Conservation (phyloP, 1,140 invertebrate species). For the Trypoxylus dichotomus region DNA sequence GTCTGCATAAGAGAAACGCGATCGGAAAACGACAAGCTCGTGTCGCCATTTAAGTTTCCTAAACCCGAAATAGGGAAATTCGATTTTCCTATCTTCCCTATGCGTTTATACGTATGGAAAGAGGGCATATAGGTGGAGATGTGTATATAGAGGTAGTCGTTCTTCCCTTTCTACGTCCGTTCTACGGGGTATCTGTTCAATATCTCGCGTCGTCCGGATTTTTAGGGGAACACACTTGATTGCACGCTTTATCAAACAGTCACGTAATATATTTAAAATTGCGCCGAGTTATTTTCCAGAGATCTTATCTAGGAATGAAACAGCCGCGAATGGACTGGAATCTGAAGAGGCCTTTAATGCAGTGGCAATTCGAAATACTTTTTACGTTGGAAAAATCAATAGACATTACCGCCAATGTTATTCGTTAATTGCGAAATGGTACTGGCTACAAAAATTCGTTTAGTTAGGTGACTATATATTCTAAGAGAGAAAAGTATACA, state of each 20-base stretch:
- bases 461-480: too few relatives aligned
- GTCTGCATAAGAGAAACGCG: background rate
- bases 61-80: background rate
- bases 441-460: too few relatives aligned
- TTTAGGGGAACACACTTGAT: conserved; percentile 3
- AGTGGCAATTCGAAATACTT: background rate
- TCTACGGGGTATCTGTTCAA: background rate
- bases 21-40: background rate
- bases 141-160: background rate
- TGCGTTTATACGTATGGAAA: background rate
- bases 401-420: too few relatives aligned
- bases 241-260: conserved; percentile 6
- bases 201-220: conserved; percentile 3
- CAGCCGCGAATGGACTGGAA: background rate
- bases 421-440: too few relatives aligned
- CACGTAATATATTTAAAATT: conserved; percentile 19
- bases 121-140: background rate
- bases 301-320: background rate
- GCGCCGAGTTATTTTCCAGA: background rate
- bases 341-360: background rate
- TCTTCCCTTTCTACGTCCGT: background rate
- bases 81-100: background rate
- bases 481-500: too few relatives aligned
- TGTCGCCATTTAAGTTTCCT: background rate
- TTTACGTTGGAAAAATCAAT: background rate